A percentile compares a stretch with the other conserved stretches of the same genome.
phyloP scores from a whole-genome alignment of 2,888 invertebrate species.

The Ganaspis brasiliensis region DNA sequence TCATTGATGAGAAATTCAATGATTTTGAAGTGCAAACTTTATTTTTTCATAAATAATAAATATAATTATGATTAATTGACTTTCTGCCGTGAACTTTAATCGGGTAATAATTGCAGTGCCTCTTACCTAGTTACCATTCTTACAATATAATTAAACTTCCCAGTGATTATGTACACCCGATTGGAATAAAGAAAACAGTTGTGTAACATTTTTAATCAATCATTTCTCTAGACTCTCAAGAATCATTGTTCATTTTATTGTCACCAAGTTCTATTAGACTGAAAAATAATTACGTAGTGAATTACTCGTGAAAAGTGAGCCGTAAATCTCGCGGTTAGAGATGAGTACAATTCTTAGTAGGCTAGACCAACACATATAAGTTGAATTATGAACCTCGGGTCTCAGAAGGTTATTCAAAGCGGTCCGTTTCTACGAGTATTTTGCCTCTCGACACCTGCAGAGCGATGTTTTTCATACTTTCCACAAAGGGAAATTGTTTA shows the following conservation, averaged over 20 bases:
- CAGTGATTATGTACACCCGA: neutral
- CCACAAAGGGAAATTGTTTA: neutral
- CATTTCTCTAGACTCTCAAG: neutral
- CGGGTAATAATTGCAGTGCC: neutral
- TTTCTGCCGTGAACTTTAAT: neutral
- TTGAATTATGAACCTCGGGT: conserved; percentile 6
- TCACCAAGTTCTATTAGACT: neutral
- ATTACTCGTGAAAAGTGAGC: neutral
- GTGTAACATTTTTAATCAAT: neutral
- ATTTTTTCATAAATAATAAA: neutral
- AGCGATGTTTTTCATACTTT: neutral
- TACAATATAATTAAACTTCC: neutral
- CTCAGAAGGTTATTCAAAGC: conserved; percentile 10
- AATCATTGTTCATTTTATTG: neutral
- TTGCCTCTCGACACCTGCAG: conserved; percentile 14
- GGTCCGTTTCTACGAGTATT: neutral
- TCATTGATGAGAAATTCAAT: too few species aligned
- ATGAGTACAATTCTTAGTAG: neutral
- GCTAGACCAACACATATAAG: neutral
- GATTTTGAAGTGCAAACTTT: too few species aligned
- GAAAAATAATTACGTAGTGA: neutral
- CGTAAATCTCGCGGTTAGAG: neutral
- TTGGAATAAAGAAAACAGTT: neutral
- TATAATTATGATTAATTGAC: neutral
- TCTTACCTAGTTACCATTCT: neutral